Percentiles rank a stretch among this genome's conserved stretches.
phyloP scores from a whole-genome alignment of 2,797 vertebrate genomes.

The Tadarida brasiliensis region DNA sequence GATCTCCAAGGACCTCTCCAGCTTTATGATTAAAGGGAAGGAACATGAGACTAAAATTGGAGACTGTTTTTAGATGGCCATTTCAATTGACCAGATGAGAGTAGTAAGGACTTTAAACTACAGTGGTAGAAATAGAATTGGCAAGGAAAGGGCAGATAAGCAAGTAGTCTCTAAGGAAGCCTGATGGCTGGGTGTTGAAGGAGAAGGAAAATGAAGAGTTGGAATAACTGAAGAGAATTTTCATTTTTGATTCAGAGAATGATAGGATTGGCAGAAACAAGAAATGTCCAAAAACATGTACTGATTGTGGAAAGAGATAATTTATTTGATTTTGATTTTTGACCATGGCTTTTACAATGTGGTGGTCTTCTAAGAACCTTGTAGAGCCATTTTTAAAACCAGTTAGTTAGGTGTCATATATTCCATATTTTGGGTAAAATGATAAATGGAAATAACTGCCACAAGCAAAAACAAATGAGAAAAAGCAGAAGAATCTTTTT shows the following conservation, averaged over 20 bases:
- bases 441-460: neutral
- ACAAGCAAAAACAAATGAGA: neutral
- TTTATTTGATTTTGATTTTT: neutral
- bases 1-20: neutral
- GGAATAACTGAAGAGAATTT: neutral
- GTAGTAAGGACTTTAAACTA: neutral
- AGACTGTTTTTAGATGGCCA: neutral
- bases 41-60: neutral
- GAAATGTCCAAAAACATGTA: neutral
- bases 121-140: neutral
- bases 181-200: neutral
- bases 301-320: neutral
- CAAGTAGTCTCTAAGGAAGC: neutral
- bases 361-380: neutral
- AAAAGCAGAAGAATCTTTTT: neutral
- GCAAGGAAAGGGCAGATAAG: neutral
- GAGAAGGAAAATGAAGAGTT: neutral
- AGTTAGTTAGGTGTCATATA: neutral
- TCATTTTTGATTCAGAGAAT: neutral
- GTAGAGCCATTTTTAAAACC: conserved; percentile 5
- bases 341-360: conserved; percentile 17
- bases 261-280: neutral
- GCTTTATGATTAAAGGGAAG: neutral
- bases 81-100: neutral
- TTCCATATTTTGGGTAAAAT: neutral